A percentile compares a stretch with the other conserved stretches of the same genome.
These are phyloP conservation scores for Molossus alvarezi DNA, from an alignment of 2,797 vertebrate species.

Conservation along the genomic window DNA sequence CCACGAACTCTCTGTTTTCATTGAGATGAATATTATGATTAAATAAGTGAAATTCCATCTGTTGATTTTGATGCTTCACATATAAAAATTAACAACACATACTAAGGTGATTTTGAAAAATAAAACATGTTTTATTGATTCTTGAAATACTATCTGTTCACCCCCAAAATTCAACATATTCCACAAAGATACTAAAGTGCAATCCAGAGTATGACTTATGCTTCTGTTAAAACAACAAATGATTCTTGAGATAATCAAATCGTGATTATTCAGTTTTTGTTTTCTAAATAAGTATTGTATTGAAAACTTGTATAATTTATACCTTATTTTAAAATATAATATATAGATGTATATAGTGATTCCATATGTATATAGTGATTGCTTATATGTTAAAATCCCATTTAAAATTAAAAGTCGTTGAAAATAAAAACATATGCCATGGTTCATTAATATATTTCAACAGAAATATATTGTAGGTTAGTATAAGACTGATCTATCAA, in stretches of 20 bases:
- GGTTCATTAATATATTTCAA: conserved; percentile 23
- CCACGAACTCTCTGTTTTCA: conserved; percentile 55
- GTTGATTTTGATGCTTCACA: conserved; percentile 37
- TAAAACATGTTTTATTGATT: conserved; percentile 31
- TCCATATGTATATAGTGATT: background rate
- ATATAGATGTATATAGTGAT: background rate
- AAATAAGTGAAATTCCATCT: conserved; percentile 29
- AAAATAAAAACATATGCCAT: background rate
- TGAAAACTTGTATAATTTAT: background rate
- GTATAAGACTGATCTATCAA: background rate
- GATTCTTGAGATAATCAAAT: conserved; percentile 14
- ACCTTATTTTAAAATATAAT: background rate
- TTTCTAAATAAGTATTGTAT: background rate
- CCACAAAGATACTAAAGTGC: background rate
- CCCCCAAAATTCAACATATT: background rate
- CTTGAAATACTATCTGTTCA: background rate
- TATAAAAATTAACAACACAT: background rate
- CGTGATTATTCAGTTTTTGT: background rate
- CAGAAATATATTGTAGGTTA: background rate
- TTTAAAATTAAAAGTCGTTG: conserved; percentile 28
- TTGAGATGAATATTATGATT: conserved; percentile 63
- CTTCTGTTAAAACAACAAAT: background rate
- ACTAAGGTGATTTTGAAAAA: conserved; percentile 45
- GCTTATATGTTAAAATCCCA: background rate
- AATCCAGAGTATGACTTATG: background rate